These are phyloP conservation scores for Cheilinus undulatus DNA, from an alignment of 2,113 vertebrate genomes.

Conservation along the genomic window DNA sequence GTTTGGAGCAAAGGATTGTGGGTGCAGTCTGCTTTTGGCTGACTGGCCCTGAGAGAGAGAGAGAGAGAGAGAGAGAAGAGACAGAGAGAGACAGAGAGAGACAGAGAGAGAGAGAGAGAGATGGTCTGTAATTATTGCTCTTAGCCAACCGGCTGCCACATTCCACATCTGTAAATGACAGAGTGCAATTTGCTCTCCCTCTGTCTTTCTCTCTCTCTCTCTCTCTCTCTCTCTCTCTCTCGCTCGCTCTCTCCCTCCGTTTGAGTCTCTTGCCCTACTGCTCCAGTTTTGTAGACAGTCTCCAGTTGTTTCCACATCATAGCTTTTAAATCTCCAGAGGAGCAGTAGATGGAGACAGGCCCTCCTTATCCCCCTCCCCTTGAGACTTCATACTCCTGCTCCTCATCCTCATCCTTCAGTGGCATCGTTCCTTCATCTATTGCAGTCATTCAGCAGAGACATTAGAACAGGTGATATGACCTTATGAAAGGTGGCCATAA, in stretches of 20 bases:
- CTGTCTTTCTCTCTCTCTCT: too few relatives aligned
- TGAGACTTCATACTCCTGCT: too few relatives aligned
- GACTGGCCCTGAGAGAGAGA: conserved; percentile 48
- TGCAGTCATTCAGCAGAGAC: neutral
- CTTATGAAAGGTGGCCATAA: neutral
- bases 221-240: neutral
- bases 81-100: conserved; percentile 31
- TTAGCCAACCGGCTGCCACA: conserved; percentile 65
- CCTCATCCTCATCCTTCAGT: neutral
- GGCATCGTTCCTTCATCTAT: neutral
- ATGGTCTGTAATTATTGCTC: conserved; percentile 63
- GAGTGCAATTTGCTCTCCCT: conserved; percentile 42
- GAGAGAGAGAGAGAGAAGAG: conserved; percentile 12
- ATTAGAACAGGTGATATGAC: neutral
- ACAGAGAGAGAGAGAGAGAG: conserved; percentile 26
- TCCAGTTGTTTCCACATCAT: conserved; percentile 36
- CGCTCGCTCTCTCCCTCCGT: conserved; percentile 18
- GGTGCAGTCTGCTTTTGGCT: conserved; percentile 67
- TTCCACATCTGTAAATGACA: conserved; percentile 80
- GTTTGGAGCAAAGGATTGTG: conserved; percentile 59
- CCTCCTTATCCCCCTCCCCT: neutral
- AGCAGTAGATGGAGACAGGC: neutral
- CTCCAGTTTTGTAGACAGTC: conserved; percentile 5
- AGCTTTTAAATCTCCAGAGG: neutral
- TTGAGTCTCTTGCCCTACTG: conserved; percentile 15